A percentile compares a stretch with the other conserved stretches of the same genome.
Conservation (phyloP, 2,797 vertebrate species). For the Enteromius fasciolatus region DNA sequence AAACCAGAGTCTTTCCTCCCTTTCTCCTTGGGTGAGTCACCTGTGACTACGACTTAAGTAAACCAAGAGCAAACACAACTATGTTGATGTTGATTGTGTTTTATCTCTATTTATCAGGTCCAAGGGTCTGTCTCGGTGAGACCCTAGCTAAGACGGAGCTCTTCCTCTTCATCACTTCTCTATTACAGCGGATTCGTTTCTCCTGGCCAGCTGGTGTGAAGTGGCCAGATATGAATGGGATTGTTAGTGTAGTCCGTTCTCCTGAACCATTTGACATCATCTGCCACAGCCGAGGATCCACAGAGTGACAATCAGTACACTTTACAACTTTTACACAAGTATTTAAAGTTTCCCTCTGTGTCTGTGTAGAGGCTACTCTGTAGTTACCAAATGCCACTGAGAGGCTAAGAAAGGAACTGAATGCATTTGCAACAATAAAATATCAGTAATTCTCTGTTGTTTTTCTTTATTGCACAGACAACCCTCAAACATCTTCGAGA, state of each 20-base stretch:
- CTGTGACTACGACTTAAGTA: no score
- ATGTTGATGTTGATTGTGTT: not conserved
- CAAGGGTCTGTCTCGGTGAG: constrained; percentile 59
- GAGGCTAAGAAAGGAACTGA: not conserved
- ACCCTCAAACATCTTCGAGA: constrained; percentile 2
- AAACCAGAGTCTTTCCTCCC: constrained; percentile 52
- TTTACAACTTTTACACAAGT: not conserved
- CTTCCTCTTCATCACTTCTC: constrained; percentile 56
- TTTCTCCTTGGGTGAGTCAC: constrained; percentile 54
- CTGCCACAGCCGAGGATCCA: constrained; percentile 39
- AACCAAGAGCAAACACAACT: not conserved
- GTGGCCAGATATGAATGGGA: constrained; percentile 48
- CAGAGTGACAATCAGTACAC: not conserved
- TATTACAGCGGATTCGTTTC: constrained; percentile 56
- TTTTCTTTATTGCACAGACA: not conserved
- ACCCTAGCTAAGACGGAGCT: constrained; percentile 56
- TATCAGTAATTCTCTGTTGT: no score
- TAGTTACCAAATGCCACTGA: no score
- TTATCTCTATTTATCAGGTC: constrained; percentile 38
- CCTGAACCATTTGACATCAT: constrained; percentile 48
- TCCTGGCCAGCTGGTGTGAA: constrained; percentile 48
- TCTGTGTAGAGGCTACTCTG: not conserved
- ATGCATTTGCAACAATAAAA: no score
- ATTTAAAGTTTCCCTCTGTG: not conserved
- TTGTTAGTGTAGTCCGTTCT: constrained; percentile 27